Evolutionary conservation across 2,797 vertebrate species (phyloP).

Genomic region (Anguilla obscura): DNA sequence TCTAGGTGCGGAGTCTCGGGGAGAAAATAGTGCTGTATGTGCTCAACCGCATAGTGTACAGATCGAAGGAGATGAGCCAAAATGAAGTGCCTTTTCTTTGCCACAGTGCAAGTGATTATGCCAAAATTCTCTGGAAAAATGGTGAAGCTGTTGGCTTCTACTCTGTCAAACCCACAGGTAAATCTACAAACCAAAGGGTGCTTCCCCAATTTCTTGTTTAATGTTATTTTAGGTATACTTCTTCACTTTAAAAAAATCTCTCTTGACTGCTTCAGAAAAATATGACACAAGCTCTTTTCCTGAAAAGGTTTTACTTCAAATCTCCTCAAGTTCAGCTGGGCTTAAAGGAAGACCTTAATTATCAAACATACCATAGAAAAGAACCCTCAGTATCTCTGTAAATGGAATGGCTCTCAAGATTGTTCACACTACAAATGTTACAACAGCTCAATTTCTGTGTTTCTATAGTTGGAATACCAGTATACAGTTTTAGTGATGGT

Average conservation of each 20-base stretch:
- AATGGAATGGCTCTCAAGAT: too few species aligned
- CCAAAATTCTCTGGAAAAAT: conserved; percentile 85
- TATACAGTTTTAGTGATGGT: too few species aligned
- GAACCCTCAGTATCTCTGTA: too few species aligned
- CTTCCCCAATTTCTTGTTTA: neutral
- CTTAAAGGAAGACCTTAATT: neutral
- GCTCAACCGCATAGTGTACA: conserved; percentile 87
- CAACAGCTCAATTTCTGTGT: too few species aligned
- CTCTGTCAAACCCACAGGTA: conserved; percentile 86
- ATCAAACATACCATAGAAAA: neutral
- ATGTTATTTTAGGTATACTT: neutral
- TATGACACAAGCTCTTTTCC: neutral
- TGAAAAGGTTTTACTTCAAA: neutral
- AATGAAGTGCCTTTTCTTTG: conserved; percentile 82
- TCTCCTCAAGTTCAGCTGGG: neutral
- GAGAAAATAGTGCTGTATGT: conserved; percentile 85
- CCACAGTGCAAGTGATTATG: conserved; percentile 77
- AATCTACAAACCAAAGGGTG: conserved; percentile 42
- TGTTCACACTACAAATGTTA: too few species aligned
- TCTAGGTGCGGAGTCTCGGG: conserved; percentile 72
- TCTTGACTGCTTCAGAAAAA: neutral
- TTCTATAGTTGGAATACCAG: too few species aligned
- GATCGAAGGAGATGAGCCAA: conserved; percentile 78
- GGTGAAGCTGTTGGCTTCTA: conserved; percentile 91
- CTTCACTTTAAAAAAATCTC: neutral